Evolutionary conservation across 2,113 vertebrate species (phyloP).

Genomic region (Hylia prasina): DNA sequence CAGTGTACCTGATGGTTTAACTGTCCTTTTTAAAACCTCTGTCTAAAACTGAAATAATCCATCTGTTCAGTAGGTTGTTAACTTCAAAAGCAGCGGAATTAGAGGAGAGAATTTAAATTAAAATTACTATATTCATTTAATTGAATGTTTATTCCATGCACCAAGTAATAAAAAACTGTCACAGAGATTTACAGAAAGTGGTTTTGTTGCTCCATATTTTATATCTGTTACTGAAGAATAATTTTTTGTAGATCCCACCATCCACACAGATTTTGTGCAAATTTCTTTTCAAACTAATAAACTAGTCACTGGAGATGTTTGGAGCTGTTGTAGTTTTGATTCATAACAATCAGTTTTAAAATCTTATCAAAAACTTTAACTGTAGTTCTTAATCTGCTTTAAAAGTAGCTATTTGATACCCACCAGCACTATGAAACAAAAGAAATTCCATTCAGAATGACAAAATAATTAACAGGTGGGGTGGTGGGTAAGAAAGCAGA

Average conservation of each 20-base stretch:
- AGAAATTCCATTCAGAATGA: neutral
- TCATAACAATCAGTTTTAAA: neutral
- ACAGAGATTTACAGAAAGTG: neutral
- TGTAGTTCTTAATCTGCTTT: neutral
- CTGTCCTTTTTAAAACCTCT: conserved; percentile 1
- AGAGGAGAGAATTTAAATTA: neutral
- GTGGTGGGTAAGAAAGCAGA: neutral
- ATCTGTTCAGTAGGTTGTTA: neutral
- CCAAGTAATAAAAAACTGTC: neutral
- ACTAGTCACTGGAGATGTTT: neutral
- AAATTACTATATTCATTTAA: neutral
- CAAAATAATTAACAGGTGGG: neutral
- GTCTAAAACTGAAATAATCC: neutral
- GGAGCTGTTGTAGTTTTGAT: neutral
- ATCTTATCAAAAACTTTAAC: neutral
- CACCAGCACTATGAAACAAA: neutral
- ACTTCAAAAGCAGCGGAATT: neutral
- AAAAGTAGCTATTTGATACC: neutral
- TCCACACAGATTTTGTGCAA: neutral
- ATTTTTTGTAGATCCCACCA: neutral
- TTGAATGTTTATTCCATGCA: neutral
- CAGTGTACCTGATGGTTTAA: conserved; percentile 54
- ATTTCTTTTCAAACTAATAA: neutral
- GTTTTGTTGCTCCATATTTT: neutral
- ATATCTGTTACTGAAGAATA: neutral